Percentiles rank a stretch among this genome's conserved stretches.
phyloP scores from a whole-genome alignment of 1,140 invertebrate genomes.

The Drosophila subpulchrella region DNA sequence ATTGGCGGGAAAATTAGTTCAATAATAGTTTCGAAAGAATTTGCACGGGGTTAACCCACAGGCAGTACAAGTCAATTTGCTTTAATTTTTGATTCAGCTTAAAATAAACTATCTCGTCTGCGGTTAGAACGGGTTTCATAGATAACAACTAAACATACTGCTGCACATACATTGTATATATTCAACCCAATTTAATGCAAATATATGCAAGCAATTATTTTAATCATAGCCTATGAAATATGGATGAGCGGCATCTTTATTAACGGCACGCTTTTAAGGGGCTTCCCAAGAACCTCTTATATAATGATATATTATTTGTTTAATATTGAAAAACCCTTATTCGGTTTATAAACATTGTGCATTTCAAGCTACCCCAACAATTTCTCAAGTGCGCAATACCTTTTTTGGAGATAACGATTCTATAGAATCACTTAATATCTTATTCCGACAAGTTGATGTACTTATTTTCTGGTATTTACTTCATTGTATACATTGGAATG shows the following conservation, averaged over 20 bases:
- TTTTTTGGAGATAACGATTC: not conserved
- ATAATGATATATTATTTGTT: not conserved
- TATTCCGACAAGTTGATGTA: not conserved
- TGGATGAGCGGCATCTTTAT: not conserved
- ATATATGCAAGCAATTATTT: not conserved
- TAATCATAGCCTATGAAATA: not conserved
- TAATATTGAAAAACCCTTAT: no score
- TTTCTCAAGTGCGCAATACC: not conserved
- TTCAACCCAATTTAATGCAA: not conserved
- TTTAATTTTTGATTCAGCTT: not conserved
- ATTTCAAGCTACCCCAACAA: not conserved
- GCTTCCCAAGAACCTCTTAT: not conserved
- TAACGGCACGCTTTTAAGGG: not conserved
- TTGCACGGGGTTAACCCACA: not conserved
- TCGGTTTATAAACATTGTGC: not conserved
- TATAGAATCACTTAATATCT: not conserved
- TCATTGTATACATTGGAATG: not conserved
- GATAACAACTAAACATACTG: not conserved
- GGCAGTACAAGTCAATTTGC: not conserved
- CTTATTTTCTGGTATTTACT: not conserved
- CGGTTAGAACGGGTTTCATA: conserved; percentile 1
- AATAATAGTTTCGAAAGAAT: not conserved
- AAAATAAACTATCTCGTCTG: not conserved
- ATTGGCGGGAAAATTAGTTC: not conserved
- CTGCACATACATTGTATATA: not conserved